Evolutionary conservation across 2,113 vertebrate genomes (phyloP).

Genomic region (Emydura subglobosa): DNA sequence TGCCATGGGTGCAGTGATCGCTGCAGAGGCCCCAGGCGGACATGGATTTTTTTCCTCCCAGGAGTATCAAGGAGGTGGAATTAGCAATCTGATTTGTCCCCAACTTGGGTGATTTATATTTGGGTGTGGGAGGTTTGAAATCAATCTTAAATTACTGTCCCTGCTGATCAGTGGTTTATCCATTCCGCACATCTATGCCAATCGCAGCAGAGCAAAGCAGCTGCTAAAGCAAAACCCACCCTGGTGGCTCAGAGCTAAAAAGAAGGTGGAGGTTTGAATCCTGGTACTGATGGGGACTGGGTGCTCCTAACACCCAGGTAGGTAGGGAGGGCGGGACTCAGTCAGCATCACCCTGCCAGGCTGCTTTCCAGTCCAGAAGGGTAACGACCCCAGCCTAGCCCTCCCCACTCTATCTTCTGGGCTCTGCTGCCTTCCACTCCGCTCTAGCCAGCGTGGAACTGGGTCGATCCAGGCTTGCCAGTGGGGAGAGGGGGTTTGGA

Average conservation of each 20-base stretch:
- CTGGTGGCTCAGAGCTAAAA: background rate
- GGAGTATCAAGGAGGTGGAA: background rate
- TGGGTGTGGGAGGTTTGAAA: accelerated
- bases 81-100: background rate
- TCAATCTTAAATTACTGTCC: background rate
- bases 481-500: background rate
- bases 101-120: background rate
- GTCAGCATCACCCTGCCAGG: background rate
- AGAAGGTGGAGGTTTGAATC: no score
- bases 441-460: background rate
- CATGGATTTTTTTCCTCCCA: background rate
- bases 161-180: accelerated
- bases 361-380: background rate
- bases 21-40: background rate
- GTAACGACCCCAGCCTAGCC: background rate
- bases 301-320: background rate
- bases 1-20: background rate
- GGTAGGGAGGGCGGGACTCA: background rate
- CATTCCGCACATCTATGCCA: accelerated
- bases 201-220: no score
- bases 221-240: background rate
- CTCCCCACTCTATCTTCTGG: background rate
- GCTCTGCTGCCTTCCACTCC: background rate
- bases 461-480: background rate
- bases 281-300: background rate